Percentiles rank a stretch among this genome's conserved stretches.
Conservation (phyloP, 2,113 vertebrate species). For the Rhinopithecus roxellana region DNA sequence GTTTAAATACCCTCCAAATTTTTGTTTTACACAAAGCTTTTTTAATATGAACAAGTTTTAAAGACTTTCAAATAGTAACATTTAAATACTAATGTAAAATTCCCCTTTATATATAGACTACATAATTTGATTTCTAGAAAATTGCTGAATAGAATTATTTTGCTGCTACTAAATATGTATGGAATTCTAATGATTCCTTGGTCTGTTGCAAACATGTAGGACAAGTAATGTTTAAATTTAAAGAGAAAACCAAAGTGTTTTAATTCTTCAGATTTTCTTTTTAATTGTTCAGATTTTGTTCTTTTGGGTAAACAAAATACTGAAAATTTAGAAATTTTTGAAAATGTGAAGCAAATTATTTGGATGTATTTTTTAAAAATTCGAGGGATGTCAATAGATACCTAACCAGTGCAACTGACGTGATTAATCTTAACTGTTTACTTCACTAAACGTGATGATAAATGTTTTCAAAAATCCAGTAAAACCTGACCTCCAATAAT, state of each 20-base stretch:
- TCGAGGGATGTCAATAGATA: conserved; percentile 29
- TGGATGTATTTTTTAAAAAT: conserved; percentile 39
- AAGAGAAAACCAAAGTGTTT: conserved; percentile 66
- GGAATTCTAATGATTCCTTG: conserved; percentile 74
- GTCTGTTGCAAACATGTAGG: background rate
- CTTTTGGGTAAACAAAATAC: conserved; percentile 73
- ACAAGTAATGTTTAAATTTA: conserved; percentile 74
- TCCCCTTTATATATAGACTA: conserved; percentile 68
- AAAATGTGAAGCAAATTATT: conserved; percentile 71
- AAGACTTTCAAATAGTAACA: conserved; percentile 51
- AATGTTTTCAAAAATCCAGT: conserved; percentile 63
- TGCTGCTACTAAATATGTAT: conserved; percentile 81
- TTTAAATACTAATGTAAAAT: conserved; percentile 61
- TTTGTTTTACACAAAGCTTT: conserved; percentile 52
- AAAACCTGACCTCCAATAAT: conserved; percentile 31
- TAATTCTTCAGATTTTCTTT: conserved; percentile 60
- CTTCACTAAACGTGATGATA: conserved; percentile 38
- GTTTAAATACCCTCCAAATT: conserved; percentile 52
- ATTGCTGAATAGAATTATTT: conserved; percentile 74
- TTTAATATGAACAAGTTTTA: conserved; percentile 69
- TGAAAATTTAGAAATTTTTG: conserved; percentile 54
- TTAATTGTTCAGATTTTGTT: conserved; percentile 65
- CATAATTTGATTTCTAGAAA: conserved; percentile 77
- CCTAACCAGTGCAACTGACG: conserved; percentile 9
- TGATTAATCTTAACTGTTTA: conserved; percentile 62